These are phyloP conservation scores for Poecilus cupreus DNA, from an alignment of 2,888 invertebrate genomes.

Conservation along the genomic window DNA sequence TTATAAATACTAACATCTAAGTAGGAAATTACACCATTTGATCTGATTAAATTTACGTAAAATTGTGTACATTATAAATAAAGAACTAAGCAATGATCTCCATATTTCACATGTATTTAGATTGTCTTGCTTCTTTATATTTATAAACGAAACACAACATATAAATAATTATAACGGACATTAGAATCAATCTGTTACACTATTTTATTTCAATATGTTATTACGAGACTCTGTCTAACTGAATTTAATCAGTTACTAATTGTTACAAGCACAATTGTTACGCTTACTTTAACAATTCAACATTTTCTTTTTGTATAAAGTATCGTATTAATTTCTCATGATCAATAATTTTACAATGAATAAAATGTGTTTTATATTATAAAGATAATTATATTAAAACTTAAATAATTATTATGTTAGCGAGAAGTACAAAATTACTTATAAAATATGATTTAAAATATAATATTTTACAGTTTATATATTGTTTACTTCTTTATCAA, in stretches of 20 bases:
- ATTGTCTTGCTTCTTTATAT: constrained; percentile 56
- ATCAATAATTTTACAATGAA: constrained; percentile 13
- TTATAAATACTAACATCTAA: constrained; percentile 56
- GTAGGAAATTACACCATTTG: constrained; percentile 48
- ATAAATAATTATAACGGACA: background rate
- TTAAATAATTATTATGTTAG: constrained; percentile 23
- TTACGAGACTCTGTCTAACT: background rate
- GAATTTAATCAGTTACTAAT: constrained; percentile 26
- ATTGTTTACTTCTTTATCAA: constrained; percentile 6
- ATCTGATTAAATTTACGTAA: constrained; percentile 56
- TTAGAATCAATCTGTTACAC: background rate
- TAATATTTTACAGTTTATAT: constrained; percentile 18
- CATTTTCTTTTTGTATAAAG: constrained; percentile 39
- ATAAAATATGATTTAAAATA: constrained; percentile 24
- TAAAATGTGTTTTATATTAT: constrained; percentile 42
- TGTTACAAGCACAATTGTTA: constrained; percentile 31
- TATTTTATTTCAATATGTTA: background rate
- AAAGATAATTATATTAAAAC: constrained; percentile 24
- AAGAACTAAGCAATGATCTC: constrained; percentile 54
- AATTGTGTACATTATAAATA: constrained; percentile 56
- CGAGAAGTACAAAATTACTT: constrained; percentile 43
- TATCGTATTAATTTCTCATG: constrained; percentile 45
- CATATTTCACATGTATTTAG: constrained; percentile 51
- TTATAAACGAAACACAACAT: constrained; percentile 43
- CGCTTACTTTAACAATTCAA: constrained; percentile 36